These are phyloP conservation scores for Pitangus sulphuratus DNA, from an alignment of 2,797 vertebrate genomes.

Conservation along the genomic window DNA sequence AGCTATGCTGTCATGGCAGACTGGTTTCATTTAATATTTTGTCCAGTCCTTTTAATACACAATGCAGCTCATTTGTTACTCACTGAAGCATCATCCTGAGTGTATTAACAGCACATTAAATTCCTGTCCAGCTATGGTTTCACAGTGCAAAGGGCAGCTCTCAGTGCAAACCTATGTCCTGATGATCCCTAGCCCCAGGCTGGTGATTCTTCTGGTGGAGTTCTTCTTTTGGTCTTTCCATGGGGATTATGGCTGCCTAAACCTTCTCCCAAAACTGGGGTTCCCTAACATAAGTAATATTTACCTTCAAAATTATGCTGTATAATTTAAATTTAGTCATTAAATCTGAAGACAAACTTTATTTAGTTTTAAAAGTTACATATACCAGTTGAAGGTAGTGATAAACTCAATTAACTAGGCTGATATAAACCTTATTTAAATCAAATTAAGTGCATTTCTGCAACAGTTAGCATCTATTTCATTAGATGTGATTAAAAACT, in stretches of 20 bases:
- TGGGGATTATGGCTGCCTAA: background rate
- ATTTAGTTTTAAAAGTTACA: background rate
- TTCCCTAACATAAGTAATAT: background rate
- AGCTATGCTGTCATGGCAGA: background rate
- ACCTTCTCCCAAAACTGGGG: background rate
- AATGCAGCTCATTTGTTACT: background rate
- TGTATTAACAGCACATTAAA: background rate
- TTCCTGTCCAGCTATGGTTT: background rate
- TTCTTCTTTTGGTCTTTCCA: background rate
- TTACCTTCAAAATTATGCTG: background rate
- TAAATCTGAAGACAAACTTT: background rate
- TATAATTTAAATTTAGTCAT: background rate
- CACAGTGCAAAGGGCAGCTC: background rate
- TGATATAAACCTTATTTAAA: conserved; percentile 53
- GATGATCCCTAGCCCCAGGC: background rate
- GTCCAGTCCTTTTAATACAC: background rate
- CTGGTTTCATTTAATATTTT: background rate
- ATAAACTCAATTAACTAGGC: conserved; percentile 59
- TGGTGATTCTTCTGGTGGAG: background rate
- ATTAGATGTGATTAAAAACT: conserved; percentile 53
- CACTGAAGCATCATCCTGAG: background rate
- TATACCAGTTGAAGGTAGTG: background rate
- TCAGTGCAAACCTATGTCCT: background rate
- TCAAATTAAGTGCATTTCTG: conserved; percentile 60
- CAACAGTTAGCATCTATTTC: conserved; percentile 61